phyloP scores from a whole-genome alignment of 2,888 invertebrate genomes.

The Zhuqinia jingwanae region DNA sequence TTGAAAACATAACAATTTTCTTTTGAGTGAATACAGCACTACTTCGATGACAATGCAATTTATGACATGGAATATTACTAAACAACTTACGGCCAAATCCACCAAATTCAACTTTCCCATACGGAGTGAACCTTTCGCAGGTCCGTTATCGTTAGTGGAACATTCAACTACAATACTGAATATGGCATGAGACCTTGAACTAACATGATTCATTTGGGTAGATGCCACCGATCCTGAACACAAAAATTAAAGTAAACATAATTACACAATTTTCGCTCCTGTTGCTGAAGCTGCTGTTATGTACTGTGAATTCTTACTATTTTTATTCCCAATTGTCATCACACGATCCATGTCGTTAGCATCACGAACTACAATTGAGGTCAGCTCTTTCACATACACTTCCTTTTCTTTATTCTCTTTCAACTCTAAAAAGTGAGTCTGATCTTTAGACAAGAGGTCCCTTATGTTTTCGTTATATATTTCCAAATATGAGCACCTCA shows the following conservation, averaged over 20 bases:
- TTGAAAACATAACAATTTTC: too few relatives aligned
- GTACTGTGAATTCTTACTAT: constrained; percentile 82
- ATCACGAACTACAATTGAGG: constrained; percentile 98
- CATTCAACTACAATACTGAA: constrained; percentile 99
- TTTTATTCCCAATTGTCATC: constrained; percentile 98
- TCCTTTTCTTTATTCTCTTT: constrained; percentile 91
- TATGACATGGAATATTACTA: constrained; percentile 98
- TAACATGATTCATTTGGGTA: constrained; percentile 98
- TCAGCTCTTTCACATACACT: constrained; percentile 98
- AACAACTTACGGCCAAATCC: constrained; percentile 80
- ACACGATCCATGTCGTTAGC: constrained; percentile 97
- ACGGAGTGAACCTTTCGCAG: constrained; percentile 82
- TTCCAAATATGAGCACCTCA: constrained; percentile 98
- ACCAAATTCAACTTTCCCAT: constrained; percentile 99
- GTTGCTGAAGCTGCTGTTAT: neutral
- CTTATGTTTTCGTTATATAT: constrained; percentile 99
- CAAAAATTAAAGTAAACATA: neutral
- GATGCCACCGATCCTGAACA: constrained; percentile 87
- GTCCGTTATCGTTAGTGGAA: constrained; percentile 85
- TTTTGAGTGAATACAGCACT: too few relatives aligned
- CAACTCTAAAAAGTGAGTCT: constrained; percentile 92
- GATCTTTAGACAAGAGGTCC: constrained; percentile 95
- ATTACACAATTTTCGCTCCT: neutral
- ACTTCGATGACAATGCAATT: too few relatives aligned
- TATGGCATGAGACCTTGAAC: constrained; percentile 98